Percentiles rank a stretch among this genome's conserved stretches.
Conservation (phyloP, 2,888 invertebrate genomes). For the Monochamus alternatus region DNA sequence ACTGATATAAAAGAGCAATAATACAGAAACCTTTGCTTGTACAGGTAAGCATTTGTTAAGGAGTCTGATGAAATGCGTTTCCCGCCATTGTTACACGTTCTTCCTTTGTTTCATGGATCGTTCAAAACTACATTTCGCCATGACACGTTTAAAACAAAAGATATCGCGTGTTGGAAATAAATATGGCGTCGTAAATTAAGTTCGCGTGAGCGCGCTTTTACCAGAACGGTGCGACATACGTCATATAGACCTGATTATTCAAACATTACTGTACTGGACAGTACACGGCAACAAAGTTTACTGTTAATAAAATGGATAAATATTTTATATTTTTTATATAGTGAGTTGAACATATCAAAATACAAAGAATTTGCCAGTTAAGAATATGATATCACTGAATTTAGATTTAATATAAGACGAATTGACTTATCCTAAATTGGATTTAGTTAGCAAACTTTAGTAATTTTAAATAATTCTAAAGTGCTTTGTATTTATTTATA, state of each 20-base stretch:
- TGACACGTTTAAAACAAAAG: slow-evolving; percentile 71
- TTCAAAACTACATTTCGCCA: slow-evolving; percentile 66
- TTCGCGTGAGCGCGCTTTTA: slow-evolving; percentile 71
- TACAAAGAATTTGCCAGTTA: too few relatives aligned
- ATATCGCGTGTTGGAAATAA: slow-evolving; percentile 71
- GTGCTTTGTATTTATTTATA: too few relatives aligned
- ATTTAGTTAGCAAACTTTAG: too few relatives aligned
- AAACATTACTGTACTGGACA: slow-evolving; percentile 45
- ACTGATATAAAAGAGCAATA: slow-evolving; percentile 21
- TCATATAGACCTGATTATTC: slow-evolving; percentile 63
- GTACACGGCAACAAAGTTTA: slow-evolving; percentile 17
- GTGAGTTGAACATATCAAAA: not conserved
- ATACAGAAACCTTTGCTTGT: slow-evolving; percentile 30
- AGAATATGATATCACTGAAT: too few relatives aligned
- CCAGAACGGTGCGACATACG: slow-evolving; percentile 65
- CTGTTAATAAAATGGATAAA: not conserved
- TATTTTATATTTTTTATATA: not conserved
- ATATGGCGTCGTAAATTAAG: slow-evolving; percentile 72
- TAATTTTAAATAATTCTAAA: too few relatives aligned
- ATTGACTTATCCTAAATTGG: too few relatives aligned
- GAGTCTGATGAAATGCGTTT: slow-evolving; percentile 50
- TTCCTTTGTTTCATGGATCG: slow-evolving; percentile 64
- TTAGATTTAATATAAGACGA: too few relatives aligned
- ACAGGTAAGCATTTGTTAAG: slow-evolving; percentile 35
- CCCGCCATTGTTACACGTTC: slow-evolving; percentile 58